Base-by-base conservation (phyloP, 2,113 vertebrate genomes). In the Sporophila hypoxantha region DNA sequence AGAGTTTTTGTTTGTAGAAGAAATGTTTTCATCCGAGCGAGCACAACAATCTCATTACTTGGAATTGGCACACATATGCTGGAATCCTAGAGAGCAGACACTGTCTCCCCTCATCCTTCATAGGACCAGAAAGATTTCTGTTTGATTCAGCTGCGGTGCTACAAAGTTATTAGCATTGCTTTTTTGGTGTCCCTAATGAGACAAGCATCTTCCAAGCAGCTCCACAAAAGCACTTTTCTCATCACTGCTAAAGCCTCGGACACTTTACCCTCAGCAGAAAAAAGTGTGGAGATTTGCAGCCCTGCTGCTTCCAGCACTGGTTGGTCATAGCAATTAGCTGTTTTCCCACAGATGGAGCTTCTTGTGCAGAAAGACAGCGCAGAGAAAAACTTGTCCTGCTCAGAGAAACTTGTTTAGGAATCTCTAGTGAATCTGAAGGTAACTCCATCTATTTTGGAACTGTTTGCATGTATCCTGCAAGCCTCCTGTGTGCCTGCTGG, bases 281-380 rank as follows among this genome's bases (percentile, higher is more conserved):
- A 0, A 5, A 79, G 56, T 56, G 32, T 55, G 62, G 59, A 73
- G 78, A 20, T 74, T 71, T 46, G 59, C 32, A 81, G 74, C 39
- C 64, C 9, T 21, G 21, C 17, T 15, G 76, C 57, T 89, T 36
- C 41, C 52, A 77, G 69, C 30, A 10, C 42, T 3, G 42, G 20
- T 37, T 73, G 18, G 21, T 39, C 14, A 1, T 70, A 70, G 68
- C 92, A 82, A 81, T 94, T 91, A 93, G 91, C 60, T 83, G 0
- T 66, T 87, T 68, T 25, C 69, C 70, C 75, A 60, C 87, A 94
- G 95, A 89, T 91, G 89, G 85, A 82, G 59, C 75, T 88, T 67
- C 79, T 73, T 59, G 50, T 60, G 41, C 64, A 74, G 46, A 84
- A 83, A 56, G 52, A 76, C 17, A 83, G 59, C 75, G 34, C 32